Evolutionary conservation across 1,140 invertebrate species (phyloP).

Genomic region (Drosophila obscura): DNA sequence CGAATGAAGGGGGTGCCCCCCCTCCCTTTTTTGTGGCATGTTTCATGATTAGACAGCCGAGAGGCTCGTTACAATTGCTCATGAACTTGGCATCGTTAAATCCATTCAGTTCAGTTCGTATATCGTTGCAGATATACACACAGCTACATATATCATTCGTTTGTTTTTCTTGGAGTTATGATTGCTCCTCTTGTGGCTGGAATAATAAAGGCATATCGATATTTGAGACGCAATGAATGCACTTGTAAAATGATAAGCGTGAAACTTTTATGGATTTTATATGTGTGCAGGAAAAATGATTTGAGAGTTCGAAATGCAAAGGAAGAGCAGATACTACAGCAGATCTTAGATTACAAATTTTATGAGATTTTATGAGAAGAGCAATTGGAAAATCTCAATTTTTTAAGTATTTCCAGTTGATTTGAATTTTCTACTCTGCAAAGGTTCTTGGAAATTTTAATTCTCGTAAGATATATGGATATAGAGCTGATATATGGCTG

Average conservation of each 20-base stretch:
- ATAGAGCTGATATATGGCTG: too few relatives aligned
- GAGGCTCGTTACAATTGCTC: conserved; percentile 59
- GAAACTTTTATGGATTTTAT: too few relatives aligned
- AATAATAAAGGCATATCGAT: conserved; percentile 24
- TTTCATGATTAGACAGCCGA: conserved; percentile 45
- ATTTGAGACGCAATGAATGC: conserved; percentile 27
- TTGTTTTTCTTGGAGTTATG: conserved; percentile 40
- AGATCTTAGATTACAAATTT: too few relatives aligned
- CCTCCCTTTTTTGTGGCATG: conserved; percentile 4
- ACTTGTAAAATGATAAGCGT: conserved; percentile 22
- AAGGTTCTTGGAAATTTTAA: too few relatives aligned
- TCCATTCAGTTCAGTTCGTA: conserved; percentile 24
- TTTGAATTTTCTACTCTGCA: too few relatives aligned
- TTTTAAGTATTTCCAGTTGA: too few relatives aligned
- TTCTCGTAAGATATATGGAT: too few relatives aligned
- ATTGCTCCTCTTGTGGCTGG: conserved; percentile 11
- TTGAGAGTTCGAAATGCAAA: too few relatives aligned
- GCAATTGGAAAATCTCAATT: too few relatives aligned
- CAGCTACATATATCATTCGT: conserved; percentile 10
- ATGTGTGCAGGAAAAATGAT: too few relatives aligned
- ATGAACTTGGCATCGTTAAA: conserved; percentile 68
- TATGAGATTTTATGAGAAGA: too few relatives aligned
- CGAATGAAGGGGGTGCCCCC: conserved; percentile 1
- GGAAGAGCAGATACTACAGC: too few relatives aligned
- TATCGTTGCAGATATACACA: conserved; percentile 51